Evolutionary conservation across 2,888 invertebrate genomes (phyloP).

Genomic region (Stegophylla sp.): DNA sequence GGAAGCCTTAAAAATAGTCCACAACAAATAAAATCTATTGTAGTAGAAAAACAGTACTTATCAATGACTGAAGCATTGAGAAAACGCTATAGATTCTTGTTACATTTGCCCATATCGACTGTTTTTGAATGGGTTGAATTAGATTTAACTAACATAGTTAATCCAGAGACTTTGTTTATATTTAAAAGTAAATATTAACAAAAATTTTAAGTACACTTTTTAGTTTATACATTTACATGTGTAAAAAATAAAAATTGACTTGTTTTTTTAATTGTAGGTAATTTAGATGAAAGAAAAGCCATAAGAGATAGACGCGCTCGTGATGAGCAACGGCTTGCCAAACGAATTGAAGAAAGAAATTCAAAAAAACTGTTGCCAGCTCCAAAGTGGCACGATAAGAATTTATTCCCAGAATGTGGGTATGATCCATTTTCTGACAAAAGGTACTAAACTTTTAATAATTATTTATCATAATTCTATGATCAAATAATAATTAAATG

Average conservation of each 20-base stretch:
- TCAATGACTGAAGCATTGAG: slow-evolving; percentile 85
- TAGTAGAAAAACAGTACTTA: slow-evolving; percentile 86
- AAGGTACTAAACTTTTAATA: slow-evolving; percentile 41
- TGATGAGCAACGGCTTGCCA: slow-evolving; percentile 42
- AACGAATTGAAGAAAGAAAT: slow-evolving; percentile 55
- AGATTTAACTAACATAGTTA: slow-evolving; percentile 77
- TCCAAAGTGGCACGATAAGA: slow-evolving; percentile 46
- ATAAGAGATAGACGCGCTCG: slow-evolving; percentile 48
- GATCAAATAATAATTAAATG: too few relatives aligned
- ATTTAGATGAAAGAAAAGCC: slow-evolving; percentile 48
- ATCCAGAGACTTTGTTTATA: slow-evolving; percentile 71
- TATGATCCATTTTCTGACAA: slow-evolving; percentile 54
- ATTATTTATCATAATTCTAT: too few relatives aligned
- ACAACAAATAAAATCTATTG: slow-evolving; percentile 74
- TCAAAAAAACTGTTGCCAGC: slow-evolving; percentile 33
- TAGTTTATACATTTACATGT: not conserved
- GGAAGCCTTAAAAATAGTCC: slow-evolving; percentile 83
- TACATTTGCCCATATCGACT: slow-evolving; percentile 89
- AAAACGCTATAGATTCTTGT: slow-evolving; percentile 76
- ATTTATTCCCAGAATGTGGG: slow-evolving; percentile 53
- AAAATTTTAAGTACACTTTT: not conserved
- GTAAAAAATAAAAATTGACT: not conserved
- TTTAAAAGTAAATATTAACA: slow-evolving; percentile 72
- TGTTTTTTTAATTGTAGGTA: not conserved
- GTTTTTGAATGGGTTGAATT: slow-evolving; percentile 91